These are phyloP conservation scores for Tragulus kanchil DNA, from an alignment of 2,113 vertebrate species.

Conservation along the genomic window DNA sequence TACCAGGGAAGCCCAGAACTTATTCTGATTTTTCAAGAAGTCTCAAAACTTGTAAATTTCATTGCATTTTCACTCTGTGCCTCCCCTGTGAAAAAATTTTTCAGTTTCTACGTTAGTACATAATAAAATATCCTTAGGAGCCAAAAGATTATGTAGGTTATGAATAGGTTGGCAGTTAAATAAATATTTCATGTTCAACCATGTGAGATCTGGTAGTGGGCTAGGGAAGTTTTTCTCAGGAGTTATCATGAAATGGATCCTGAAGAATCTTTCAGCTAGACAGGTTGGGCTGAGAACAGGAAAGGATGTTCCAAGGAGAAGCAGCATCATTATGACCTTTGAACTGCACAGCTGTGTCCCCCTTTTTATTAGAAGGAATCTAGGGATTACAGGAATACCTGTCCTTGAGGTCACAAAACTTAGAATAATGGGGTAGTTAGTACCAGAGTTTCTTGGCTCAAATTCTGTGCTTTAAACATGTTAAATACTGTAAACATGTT, in stretches of 20 bases:
- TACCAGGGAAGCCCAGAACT: no score
- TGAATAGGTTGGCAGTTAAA: neutral
- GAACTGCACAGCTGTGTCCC: neutral
- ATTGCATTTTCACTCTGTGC: neutral
- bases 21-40: no score
- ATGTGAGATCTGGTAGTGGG: neutral
- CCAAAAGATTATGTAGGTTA: neutral
- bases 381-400: neutral
- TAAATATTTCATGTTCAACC: neutral
- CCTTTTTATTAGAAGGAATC: slow-evolving; percentile 21
- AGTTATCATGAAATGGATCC: neutral
- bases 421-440: slow-evolving; percentile 4
- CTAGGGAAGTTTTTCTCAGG: neutral
- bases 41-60: neutral
- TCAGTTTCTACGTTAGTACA: neutral
- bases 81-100: neutral
- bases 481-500: neutral
- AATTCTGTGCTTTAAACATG: neutral
- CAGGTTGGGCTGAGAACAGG: neutral
- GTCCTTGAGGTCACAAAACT: neutral
- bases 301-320: neutral
- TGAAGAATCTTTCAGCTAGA: neutral
- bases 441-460: neutral
- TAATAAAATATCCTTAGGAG: neutral
- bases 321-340: neutral